phyloP scores from a whole-genome alignment of 2,113 vertebrate genomes.

The Turnix velox region DNA sequence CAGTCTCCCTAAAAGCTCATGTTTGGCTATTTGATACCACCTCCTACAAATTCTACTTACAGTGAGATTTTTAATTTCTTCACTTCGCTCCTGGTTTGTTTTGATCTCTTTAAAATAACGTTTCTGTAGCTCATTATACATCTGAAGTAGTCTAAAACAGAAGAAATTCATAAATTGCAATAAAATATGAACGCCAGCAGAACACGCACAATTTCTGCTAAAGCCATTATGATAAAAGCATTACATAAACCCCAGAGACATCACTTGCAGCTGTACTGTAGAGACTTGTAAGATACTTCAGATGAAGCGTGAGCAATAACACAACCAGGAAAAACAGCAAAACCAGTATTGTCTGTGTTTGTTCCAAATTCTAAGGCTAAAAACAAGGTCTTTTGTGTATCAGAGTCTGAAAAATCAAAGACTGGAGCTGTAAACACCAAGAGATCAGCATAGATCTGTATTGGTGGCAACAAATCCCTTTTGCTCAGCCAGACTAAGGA shows the following conservation, averaged over 20 bases:
- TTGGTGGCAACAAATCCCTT: neutral
- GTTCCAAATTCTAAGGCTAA: neutral
- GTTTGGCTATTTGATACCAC: neutral
- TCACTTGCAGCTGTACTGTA: neutral
- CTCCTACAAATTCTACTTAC: conserved; percentile 53
- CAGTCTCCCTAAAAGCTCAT: neutral
- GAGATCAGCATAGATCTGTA: neutral
- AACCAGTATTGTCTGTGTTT: neutral
- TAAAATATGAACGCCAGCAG: neutral
- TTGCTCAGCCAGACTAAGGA: neutral
- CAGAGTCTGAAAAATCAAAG: neutral
- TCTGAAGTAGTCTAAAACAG: conserved; percentile 52
- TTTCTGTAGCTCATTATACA: conserved; percentile 61
- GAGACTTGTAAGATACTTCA: neutral
- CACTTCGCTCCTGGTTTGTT: conserved; percentile 53
- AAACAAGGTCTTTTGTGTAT: neutral
- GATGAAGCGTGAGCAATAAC: neutral
- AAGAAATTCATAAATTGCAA: neutral
- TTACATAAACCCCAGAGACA: neutral
- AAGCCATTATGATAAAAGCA: neutral
- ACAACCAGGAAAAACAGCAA: neutral
- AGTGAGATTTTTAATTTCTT: conserved; percentile 62
- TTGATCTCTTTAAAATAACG: conserved; percentile 55
- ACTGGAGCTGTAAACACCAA: neutral
- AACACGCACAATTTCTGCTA: neutral